These are phyloP conservation scores for Sterna hirundo DNA, from an alignment of 2,113 vertebrate genomes.

Conservation along the genomic window DNA sequence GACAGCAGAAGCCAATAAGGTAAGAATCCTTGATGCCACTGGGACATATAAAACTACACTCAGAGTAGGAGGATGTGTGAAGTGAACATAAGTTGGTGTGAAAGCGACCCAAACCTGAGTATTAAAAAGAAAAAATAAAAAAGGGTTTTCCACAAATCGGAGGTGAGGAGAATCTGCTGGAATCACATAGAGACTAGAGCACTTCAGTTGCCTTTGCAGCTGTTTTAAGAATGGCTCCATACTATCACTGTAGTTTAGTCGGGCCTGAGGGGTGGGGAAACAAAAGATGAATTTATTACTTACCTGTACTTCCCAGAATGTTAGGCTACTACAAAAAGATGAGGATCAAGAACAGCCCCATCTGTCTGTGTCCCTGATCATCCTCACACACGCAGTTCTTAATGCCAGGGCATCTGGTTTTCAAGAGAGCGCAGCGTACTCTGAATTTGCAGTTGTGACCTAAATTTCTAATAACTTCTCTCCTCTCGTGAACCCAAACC, in stretches of 20 bases:
- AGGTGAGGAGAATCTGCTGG: not conserved
- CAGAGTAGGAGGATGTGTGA: not conserved
- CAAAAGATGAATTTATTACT: not conserved
- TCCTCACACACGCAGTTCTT: not conserved
- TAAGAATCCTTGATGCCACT: not conserved
- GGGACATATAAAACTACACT: not conserved
- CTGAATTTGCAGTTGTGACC: not conserved
- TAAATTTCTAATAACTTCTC: not conserved
- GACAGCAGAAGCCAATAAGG: not conserved
- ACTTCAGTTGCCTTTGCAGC: not conserved
- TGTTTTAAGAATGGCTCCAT: not conserved
- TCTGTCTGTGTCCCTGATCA: not conserved
- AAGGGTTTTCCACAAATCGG: not conserved
- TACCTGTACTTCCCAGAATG: not conserved
- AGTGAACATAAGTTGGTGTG: accelerated
- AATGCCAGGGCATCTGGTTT: not conserved
- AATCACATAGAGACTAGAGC: not conserved
- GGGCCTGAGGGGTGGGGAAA: not conserved
- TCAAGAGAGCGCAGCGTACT: not conserved
- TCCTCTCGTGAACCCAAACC: not conserved
- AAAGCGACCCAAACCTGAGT: not conserved
- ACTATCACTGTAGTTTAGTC: not conserved
- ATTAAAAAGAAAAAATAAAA: not conserved
- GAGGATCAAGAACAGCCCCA: not conserved
- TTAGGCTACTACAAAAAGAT: not conserved